Evolutionary conservation across 2,113 vertebrate species (phyloP).

Genomic region (Donacobius atricapilla): DNA sequence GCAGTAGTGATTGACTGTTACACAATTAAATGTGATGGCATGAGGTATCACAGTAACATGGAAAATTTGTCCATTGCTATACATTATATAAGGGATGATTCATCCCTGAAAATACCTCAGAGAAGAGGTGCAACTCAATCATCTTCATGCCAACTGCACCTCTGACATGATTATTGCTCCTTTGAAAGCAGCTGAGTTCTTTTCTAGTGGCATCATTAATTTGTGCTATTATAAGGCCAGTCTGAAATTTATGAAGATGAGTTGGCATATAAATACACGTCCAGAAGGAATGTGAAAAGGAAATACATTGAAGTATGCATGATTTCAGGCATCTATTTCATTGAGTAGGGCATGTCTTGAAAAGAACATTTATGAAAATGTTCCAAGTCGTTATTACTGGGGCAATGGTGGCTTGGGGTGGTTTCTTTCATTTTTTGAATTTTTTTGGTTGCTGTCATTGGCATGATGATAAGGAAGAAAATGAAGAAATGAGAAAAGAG

Average conservation of each 20-base stretch:
- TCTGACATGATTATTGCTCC: slow-evolving; percentile 64
- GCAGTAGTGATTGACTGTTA: slow-evolving; percentile 40
- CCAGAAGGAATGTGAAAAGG: slow-evolving; percentile 52
- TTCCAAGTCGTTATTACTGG: slow-evolving; percentile 39
- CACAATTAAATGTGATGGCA: slow-evolving; percentile 60
- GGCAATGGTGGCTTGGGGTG: not conserved
- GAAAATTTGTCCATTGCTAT: slow-evolving; percentile 43
- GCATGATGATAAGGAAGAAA: not conserved
- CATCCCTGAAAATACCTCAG: slow-evolving; percentile 48
- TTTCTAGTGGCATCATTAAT: slow-evolving; percentile 59
- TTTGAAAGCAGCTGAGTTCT: slow-evolving; percentile 58
- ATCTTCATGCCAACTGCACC: slow-evolving; percentile 64
- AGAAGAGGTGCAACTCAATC: slow-evolving; percentile 60
- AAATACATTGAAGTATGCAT: slow-evolving; percentile 5
- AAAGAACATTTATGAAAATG: slow-evolving; percentile 49
- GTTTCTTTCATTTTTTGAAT: rapidly evolving
- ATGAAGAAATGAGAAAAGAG: slow-evolving; percentile 11
- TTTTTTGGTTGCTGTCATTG: slow-evolving; percentile 2
- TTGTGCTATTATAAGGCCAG: slow-evolving; percentile 59
- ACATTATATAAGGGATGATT: slow-evolving; percentile 49
- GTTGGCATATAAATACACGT: slow-evolving; percentile 42
- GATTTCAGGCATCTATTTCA: slow-evolving; percentile 42
- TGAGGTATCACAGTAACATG: slow-evolving; percentile 38
- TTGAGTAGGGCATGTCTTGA: slow-evolving; percentile 8
- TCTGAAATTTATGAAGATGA: slow-evolving; percentile 53